Evolutionary conservation across 2,888 invertebrate genomes (phyloP), one percentile per base, ranked within the genome.

Genomic region (Masnerella sp.): DNA sequence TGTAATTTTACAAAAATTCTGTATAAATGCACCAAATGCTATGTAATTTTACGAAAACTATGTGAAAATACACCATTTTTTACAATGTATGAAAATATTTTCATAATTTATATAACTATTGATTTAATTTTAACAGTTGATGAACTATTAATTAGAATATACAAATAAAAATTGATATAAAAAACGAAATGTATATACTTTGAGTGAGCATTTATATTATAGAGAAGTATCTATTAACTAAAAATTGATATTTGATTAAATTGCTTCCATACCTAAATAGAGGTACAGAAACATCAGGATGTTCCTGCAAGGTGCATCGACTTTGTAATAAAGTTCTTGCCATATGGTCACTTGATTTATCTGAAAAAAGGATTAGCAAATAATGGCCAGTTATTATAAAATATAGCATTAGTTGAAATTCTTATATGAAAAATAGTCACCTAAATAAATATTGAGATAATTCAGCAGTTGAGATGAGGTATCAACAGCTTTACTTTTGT

Each of bases 281-380:
- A 28, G 78, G 78, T 30, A 78, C 72, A 62, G 76, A 84, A 67
- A 87, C 81, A 75, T 83, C 78, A n/a, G 71, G 70, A 68, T 82
- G 78, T 52, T 80, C 80, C 58, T 81, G 79, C 11, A 78, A 77
- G n/a, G 75, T 72, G 42, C 80, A 67, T 71, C 81, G 81, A 32
- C 79, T 79, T 76, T 80, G 81, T 4, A 87, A 78, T 40, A 87
- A 74, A 40, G 84, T 82, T 64, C 81, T 81, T 51, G 84, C 81
- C 64, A 87, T 83, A 72, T 87, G 83, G 42, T 85, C 83, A 20
- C 84, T 82, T 40, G 86, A 87, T 54, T 85, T 81, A 75, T 82
- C 34, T 70, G 15, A 17, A 69, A 43, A 25, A 5, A 12, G 2
- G 2, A 45, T 22, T 9, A 8, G 3, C 11, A 34, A 34, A 11